Percentiles rank a stretch among this genome's conserved stretches.
phyloP scores from a whole-genome alignment of 1,140 invertebrate genomes.

The Ptiloglossa arizonensis region DNA sequence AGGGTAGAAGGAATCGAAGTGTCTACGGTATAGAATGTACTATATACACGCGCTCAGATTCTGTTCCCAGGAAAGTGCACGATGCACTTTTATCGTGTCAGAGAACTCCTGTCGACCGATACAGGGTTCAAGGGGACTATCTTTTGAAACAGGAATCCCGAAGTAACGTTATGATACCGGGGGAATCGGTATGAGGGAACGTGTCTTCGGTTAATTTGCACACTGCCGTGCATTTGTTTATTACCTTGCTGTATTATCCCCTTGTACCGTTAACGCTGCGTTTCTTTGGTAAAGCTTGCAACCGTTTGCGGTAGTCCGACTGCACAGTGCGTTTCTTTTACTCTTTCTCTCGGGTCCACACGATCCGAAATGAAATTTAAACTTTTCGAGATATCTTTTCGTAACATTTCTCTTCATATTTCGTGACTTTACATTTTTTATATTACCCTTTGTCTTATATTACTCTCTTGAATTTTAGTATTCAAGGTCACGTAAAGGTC shows the following conservation, averaged over 20 bases:
- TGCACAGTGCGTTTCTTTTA: not conserved
- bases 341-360: too few relatives aligned
- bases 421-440: not conserved
- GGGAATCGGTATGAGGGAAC: conserved; percentile 25
- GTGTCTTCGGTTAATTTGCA: conserved; percentile 48
- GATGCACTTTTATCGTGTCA: not conserved
- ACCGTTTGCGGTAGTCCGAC: not conserved
- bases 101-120: conserved; percentile 16
- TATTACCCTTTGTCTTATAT: too few relatives aligned
- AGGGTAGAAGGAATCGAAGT: too few relatives aligned
- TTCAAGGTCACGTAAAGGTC: too few relatives aligned
- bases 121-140: not conserved
- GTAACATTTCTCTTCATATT: not conserved
- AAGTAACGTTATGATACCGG: conserved; percentile 41
- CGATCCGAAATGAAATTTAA: too few relatives aligned
- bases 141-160: conserved; percentile 27
- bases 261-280: conserved; percentile 45
- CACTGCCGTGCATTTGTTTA: conserved; percentile 52
- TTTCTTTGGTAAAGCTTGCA: not conserved
- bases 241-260: conserved; percentile 31
- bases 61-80: conserved; percentile 1
- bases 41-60: too few relatives aligned
- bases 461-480: too few relatives aligned
- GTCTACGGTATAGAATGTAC: too few relatives aligned
- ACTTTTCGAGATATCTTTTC: not conserved